Evolutionary conservation across 2,113 vertebrate genomes (phyloP).

Genomic region (Ancistrus triradiatus): DNA sequence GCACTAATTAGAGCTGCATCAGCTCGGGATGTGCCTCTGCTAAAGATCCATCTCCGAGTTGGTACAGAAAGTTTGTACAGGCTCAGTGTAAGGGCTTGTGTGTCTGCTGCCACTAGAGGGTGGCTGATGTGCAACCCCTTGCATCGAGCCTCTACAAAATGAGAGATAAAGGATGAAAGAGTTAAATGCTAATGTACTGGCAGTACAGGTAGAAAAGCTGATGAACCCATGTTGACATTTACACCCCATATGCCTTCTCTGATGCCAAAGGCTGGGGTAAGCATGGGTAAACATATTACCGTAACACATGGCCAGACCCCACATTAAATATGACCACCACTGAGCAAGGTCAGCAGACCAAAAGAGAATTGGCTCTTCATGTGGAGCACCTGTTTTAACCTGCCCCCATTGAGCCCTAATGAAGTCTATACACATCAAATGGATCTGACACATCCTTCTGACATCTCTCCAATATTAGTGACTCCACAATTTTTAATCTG

Average conservation of each 20-base stretch:
- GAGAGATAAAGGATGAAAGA: background rate
- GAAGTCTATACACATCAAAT: slow-evolving; percentile 12
- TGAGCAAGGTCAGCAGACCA: slow-evolving; percentile 27
- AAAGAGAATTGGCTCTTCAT: slow-evolving; percentile 16
- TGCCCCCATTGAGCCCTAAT: slow-evolving; percentile 4
- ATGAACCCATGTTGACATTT: slow-evolving; percentile 2
- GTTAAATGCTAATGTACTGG: background rate
- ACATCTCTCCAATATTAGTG: no score
- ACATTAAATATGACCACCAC: slow-evolving; percentile 9
- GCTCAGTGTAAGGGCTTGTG: no score
- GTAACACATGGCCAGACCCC: slow-evolving; percentile 20
- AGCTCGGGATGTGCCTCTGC: no score
- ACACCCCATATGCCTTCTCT: background rate
- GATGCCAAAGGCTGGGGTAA: slow-evolving; percentile 16
- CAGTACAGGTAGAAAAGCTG: background rate
- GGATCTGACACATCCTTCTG: no score
- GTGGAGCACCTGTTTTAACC: slow-evolving; percentile 21
- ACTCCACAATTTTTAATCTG: no score
- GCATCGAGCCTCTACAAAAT: background rate
- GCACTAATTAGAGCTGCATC: no score
- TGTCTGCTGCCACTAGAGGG: no score
- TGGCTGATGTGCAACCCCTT: no score
- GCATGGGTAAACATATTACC: slow-evolving; percentile 11
- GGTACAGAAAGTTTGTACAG: no score
- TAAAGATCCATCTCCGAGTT: no score